Base-by-base conservation (phyloP, 2,797 vertebrate species). In the Schizothorax lantsangensis region DNA sequence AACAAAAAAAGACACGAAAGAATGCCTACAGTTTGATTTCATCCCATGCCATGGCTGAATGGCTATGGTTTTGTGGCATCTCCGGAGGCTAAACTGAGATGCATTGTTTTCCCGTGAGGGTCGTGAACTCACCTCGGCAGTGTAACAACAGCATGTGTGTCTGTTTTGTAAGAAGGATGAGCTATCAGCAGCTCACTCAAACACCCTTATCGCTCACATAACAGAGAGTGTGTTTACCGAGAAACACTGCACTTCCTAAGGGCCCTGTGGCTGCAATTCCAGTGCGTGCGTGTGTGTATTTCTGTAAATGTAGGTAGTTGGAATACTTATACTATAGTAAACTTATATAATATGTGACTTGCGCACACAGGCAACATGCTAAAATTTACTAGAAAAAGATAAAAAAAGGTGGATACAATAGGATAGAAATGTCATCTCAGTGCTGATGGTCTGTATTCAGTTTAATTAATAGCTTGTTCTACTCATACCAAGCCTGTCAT, bases 201-300 rank as follows among this genome's bases (percentile, higher is more conserved):
- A 86, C 87, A 83, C 80, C 23, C 83, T 84, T 74, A 88, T 86
- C 90, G 62, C 72, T 83, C 66, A 62, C 86, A 85, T 77, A 79
- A 74, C 54, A 84, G 77, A n/a, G 69, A 19, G 38, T 52, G 75
- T 88, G 84, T 91, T 89, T 88, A 86, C 74, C 23, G 74, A 87
- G 90, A 87, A 88, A 84, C 86, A 89, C 26, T 87, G 81, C 66
- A 84, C 84, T 89, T 87, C 87, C 88, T 86, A 7, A 59, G 59
- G 73, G 40, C 73, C 86, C 84, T 81, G 74, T 73, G 62, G 84
- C 82, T 83, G 80, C 47, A 66, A 15, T 73, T 36, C 1, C 4
- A 6, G 62, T 71, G 74, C 66, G 8, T 17, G 81, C 36, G 30
- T 30, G 26, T 54, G 74, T 54, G 36, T 59, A 6, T 74, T 21